A percentile compares a stretch with the other conserved stretches of the same genome.
Evolutionary conservation across 2,888 invertebrate genomes (phyloP).

Genomic region (Blastobasis lacticolella): DNA sequence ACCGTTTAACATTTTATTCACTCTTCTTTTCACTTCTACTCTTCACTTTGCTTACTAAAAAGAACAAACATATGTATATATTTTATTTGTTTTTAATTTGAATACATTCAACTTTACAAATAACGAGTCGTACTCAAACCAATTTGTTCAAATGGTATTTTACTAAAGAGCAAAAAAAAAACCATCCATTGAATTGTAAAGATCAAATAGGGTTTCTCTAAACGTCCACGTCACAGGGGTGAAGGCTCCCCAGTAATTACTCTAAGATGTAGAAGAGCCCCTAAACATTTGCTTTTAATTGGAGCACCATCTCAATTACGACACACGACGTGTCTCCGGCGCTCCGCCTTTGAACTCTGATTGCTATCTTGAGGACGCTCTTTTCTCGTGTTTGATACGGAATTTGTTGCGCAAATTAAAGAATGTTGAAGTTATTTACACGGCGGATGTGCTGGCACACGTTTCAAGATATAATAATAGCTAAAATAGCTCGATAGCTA

Average conservation of each 20-base stretch:
- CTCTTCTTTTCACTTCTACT: too few species aligned
- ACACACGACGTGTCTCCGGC: conserved; percentile 39
- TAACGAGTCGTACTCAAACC: conserved; percentile 6
- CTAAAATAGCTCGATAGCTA: too few species aligned
- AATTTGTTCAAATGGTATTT: too few species aligned
- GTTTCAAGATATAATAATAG: not conserved
- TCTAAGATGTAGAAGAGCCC: conserved; percentile 38
- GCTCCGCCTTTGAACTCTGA: conserved; percentile 50
- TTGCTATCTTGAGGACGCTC: conserved; percentile 44
- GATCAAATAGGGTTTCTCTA: conserved; percentile 26
- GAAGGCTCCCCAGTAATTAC: conserved; percentile 48
- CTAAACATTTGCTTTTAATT: conserved; percentile 64
- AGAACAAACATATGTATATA: not conserved
- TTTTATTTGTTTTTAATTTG: not conserved
- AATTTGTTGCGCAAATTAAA: not conserved
- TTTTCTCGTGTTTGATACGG: conserved; percentile 10
- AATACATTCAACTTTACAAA: not conserved
- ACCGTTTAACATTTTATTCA: too few species aligned
- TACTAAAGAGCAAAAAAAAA: conserved; percentile 16
- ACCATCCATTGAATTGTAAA: conserved; percentile 28
- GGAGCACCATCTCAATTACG: conserved; percentile 57
- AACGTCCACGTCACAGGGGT: conserved; percentile 23
- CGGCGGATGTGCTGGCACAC: not conserved
- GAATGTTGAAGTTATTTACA: not conserved
- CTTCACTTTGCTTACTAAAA: too few species aligned